Conservation (phyloP, 2,113 vertebrate species). For the Trichechus manatus region DNA sequence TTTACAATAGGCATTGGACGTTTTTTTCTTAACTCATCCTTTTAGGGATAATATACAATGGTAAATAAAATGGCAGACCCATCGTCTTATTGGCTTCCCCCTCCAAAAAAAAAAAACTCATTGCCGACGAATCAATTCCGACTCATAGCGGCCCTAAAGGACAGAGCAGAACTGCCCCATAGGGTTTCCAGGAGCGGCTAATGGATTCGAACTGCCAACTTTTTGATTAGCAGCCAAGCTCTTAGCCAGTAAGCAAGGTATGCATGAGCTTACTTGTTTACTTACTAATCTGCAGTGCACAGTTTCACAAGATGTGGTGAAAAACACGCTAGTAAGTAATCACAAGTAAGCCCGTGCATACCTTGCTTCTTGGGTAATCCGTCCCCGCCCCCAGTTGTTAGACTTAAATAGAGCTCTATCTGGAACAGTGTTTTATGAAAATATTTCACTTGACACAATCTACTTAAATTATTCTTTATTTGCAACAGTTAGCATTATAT, state of each 20-base stretch:
- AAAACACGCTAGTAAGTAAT: no score
- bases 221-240: background rate
- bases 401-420: background rate
- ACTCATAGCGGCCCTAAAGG: no score
- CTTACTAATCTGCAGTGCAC: no score
- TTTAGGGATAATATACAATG: slow-evolving; percentile 2
- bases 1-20: slow-evolving; percentile 26
- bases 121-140: no score
- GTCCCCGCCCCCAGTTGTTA: background rate
- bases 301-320: no score
- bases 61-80: background rate
- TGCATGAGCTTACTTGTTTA: no score
- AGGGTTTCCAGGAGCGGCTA: no score
- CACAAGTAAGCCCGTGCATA: no score
- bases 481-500: slow-evolving; percentile 46
- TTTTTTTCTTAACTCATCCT: slow-evolving; percentile 14
- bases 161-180: no score
- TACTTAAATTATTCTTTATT: slow-evolving; percentile 39
- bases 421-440: background rate
- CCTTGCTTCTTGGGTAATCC: no score
- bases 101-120: background rate
- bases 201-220: no score
- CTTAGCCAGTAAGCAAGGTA: no score
- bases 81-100: background rate
- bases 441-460: slow-evolving; percentile 17